Percentiles rank a stretch among this genome's conserved stretches.
These are phyloP conservation scores for Nestor notabilis DNA, from an alignment of 2,113 vertebrate genomes.

Conservation along the genomic window DNA sequence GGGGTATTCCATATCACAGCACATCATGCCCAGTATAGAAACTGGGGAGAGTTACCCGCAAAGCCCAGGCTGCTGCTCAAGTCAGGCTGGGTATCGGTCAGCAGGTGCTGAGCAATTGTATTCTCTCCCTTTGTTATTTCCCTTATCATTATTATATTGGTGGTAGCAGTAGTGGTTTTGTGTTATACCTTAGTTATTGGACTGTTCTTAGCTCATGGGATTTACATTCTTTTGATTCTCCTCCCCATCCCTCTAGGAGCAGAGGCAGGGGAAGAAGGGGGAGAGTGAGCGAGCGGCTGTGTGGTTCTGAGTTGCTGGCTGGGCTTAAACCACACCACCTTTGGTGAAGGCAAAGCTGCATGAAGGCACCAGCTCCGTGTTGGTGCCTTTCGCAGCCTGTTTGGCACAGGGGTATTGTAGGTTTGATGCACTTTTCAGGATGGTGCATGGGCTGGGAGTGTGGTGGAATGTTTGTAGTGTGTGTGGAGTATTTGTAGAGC, in stretches of 20 bases:
- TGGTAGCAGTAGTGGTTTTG: neutral
- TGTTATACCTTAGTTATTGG: neutral
- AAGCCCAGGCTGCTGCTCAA: no score
- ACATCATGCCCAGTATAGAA: no score
- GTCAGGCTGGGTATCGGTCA: no score
- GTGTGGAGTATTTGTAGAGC: neutral
- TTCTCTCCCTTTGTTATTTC: neutral
- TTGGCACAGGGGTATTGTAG: accelerated
- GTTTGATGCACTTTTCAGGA: neutral
- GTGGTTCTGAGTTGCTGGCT: neutral
- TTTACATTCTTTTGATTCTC: neutral
- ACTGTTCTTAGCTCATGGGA: neutral
- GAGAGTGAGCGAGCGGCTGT: neutral
- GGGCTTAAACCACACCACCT: neutral
- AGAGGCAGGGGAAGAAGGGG: no score
- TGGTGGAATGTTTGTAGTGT: neutral
- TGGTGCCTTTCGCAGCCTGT: neutral
- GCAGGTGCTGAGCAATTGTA: neutral
- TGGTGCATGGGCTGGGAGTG: neutral
- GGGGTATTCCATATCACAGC: no score
- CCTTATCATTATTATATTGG: neutral
- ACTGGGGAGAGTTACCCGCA: no score
- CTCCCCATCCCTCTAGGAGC: neutral
- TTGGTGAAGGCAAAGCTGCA: neutral
- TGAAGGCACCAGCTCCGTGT: neutral